Base-by-base conservation (phyloP, 2,113 vertebrate genomes). In the Nibea albiflora region DNA sequence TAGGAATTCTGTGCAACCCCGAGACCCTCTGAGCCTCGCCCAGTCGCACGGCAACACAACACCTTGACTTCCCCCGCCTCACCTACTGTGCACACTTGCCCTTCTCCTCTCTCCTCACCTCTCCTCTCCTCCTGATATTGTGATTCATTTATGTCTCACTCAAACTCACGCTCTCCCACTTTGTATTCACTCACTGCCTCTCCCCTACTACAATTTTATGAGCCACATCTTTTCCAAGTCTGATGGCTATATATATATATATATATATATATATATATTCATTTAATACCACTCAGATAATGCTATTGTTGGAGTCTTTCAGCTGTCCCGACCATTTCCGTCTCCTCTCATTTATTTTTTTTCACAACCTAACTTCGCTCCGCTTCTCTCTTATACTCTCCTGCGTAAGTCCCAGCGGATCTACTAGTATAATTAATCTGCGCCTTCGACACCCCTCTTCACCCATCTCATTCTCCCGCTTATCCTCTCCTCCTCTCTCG, bases 1-100 rank as follows among this genome's bases (percentile, higher is more conserved):
- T 93, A 90, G 76, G 76, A 77, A 92, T 92, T 92, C 90, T 85
- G 80, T 70, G 69, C 80, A 70, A 71, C 86, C 76, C 70, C 52
- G 19, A 52, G 53, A 84, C 63, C 75, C 80, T 84, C 39, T 26
- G 11, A 67, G 81, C 71, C 53, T 67, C 31, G 66, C 42, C 44
- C 3, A 15, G 71, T 85, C 82, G 85, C 73, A 62, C 46, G n/a
- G 88, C 73, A 88, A 87, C 88, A 84, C 46, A 78, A 71, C 78
- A 53, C 82, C 72, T 52, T 24, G 76, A 20, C 65, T 79, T 60
- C 63, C 61, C 73, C 47, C 19, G 20, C 62, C 52, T 71, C 82
- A 78, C 77, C 70, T 75, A 26, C 35, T 39, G 7, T 8, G 2
- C n/a, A 56, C 12, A 17, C 67, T 62, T 12, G 53, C 58, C 62